A percentile compares a stretch with the other conserved stretches of the same genome.
Evolutionary conservation across 2,113 vertebrate genomes (phyloP).

Genomic region (Triplophysa siluroides): DNA sequence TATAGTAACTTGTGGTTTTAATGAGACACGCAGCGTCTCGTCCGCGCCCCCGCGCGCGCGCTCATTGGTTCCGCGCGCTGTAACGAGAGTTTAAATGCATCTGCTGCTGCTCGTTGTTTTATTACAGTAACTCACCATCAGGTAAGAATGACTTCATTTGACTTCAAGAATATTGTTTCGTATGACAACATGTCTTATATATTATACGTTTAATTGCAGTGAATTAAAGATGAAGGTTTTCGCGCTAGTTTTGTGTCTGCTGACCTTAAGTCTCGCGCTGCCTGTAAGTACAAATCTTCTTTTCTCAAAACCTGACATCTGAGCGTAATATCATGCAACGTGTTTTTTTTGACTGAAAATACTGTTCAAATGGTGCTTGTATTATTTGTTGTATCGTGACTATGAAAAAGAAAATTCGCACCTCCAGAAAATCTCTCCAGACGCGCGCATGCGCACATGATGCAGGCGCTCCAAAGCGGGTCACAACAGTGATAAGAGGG

Average conservation of each 20-base stretch:
- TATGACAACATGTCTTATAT: too few species aligned
- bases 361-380: too few species aligned
- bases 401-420: too few species aligned
- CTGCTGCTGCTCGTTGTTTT: not conserved
- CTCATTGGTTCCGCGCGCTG: constrained; percentile 22
- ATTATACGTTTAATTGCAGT: not conserved
- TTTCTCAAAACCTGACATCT: too few species aligned
- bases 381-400: too few species aligned
- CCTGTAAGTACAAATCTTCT: constrained; percentile 1
- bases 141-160: not conserved
- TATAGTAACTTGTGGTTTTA: constrained; percentile 16
- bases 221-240: not conserved
- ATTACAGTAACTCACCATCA: too few species aligned
- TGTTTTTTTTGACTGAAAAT: too few species aligned
- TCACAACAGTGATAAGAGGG: too few species aligned
- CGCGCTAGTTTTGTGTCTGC: not conserved
- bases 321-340: too few species aligned
- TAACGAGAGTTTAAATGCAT: constrained; percentile 30
- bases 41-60: constrained; percentile 28
- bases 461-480: too few species aligned
- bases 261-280: not conserved
- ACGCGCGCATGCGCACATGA: too few species aligned
- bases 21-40: constrained; percentile 44
- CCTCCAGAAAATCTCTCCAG: too few species aligned
- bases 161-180: not conserved